Percentiles rank a stretch among this genome's conserved stretches.
phyloP scores from a whole-genome alignment of 2,113 vertebrate species.

The Benitochromis conjunctus region DNA sequence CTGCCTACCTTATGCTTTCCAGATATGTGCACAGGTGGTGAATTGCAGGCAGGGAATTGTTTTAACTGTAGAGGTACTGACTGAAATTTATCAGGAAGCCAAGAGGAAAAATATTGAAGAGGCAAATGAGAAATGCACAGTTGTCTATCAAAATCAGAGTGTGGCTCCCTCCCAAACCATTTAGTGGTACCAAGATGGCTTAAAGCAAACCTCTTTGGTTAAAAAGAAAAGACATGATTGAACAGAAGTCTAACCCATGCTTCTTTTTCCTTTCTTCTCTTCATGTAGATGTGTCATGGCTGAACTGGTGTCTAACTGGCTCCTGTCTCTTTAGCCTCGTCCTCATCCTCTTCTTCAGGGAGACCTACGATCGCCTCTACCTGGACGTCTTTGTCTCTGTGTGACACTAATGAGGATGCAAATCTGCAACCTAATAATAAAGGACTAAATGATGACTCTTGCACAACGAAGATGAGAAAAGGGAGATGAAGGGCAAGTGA shows the following conservation, averaged over 20 bases:
- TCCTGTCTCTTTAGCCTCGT: constrained; percentile 93
- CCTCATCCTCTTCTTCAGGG: constrained; percentile 93
- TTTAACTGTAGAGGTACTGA: not conserved
- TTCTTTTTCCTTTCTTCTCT: not conserved
- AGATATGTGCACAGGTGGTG: not conserved
- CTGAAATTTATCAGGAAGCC: not conserved
- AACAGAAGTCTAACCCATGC: not conserved
- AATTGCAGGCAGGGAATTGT: not conserved
- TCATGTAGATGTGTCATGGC: constrained; percentile 90
- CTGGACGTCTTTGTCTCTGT: constrained; percentile 95
- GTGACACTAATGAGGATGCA: constrained; percentile 42
- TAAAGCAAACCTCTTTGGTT: not conserved
- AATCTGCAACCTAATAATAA: not conserved
- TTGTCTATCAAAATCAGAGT: not conserved
- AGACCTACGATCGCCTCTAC: constrained; percentile 97
- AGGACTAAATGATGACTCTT: constrained; percentile 6
- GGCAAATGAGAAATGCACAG: not conserved
- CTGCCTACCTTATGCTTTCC: not conserved
- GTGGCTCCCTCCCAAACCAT: not conserved
- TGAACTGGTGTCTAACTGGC: constrained; percentile 97
- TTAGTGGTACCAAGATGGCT: not conserved
- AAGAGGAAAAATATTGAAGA: not conserved
- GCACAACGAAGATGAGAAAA: constrained; percentile 49
- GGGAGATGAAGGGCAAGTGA: not conserved
- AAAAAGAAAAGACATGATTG: not conserved